Evolutionary conservation across 2,888 invertebrate genomes (phyloP).

Genomic region (Bombylius major): DNA sequence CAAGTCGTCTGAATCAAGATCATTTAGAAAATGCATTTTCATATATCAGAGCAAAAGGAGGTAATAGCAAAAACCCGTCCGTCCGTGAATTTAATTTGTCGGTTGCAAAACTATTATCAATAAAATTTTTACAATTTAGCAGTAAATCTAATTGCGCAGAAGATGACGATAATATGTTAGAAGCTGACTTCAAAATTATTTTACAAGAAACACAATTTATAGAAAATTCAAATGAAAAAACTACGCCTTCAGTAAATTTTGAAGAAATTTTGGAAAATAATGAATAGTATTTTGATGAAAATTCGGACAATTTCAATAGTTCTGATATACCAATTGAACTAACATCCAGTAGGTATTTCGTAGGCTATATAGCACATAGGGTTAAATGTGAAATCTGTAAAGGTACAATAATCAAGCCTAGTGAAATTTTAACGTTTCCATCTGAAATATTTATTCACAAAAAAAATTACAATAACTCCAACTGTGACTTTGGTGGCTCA

Average conservation of each 20-base stretch:
- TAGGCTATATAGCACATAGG: conserved; percentile 2
- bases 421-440: conserved; percentile 2
- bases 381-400: background rate
- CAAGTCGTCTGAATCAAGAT: background rate
- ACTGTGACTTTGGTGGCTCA: conserved; percentile 3
- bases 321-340: background rate
- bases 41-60: background rate
- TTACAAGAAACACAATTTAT: background rate
- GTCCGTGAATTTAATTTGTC: background rate
- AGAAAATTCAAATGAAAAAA: background rate
- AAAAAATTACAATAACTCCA: conserved; percentile 1
- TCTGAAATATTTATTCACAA: conserved; percentile 3
- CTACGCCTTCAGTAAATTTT: too few species aligned
- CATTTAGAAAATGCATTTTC: background rate
- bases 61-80: background rate
- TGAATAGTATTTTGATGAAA: background rate
- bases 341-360: conserved; percentile 2
- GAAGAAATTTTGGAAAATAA: background rate
- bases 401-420: background rate
- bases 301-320: background rate
- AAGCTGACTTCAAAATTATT: conserved; percentile 1
- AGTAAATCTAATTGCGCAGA: conserved; percentile 1
- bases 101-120: conserved; percentile 1
- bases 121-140: conserved; percentile 2
- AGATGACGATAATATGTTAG: conserved; percentile 1